Base-by-base conservation (phyloP, 2,888 invertebrate genomes). In the Drosophila tanythrix region DNA sequence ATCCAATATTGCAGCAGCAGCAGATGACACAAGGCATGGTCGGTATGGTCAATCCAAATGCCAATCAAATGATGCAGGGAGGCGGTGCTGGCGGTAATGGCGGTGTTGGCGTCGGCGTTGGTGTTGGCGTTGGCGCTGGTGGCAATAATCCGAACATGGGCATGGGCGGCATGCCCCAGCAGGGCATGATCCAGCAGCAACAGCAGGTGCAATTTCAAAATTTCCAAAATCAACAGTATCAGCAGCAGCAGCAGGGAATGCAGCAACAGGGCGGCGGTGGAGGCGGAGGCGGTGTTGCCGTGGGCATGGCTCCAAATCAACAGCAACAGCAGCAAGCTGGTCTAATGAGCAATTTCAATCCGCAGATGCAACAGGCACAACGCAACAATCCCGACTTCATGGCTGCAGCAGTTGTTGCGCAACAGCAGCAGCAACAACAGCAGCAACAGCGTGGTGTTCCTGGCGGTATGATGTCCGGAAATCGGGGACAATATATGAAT, bases 151-250 rank as follows among this genome's bases (percentile, higher is more conserved):
- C 90, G 2, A 92, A 89, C 70, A 92, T 92, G 72, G 90, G 89
- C 55, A 78, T 91, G 38, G 85, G 90, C 10, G 90, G 88, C 15
- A 91, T 93, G 86, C 91, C 93, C 75, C 92, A 91, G 50, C 93
- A 93, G 61, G 91, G 89, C 31, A 91, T 93, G 87, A 94, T 92
- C 66, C 95, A 91, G 64, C 92, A 92, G 70, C 85, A 92, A 70
- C 85, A 86, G 83, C 92, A 74, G 88, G 90, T 85, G 83, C 96
- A 96, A 92, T 96, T 96, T 85, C 94, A 94, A 51, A 95, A 94
- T 70, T 95, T 95, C 83, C 85, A 85, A 66, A 94, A 94, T 65
- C 94, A 94, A 76, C 94, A 94, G 71, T 91, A 91, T 59, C 90
- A 90, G 38, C 92, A 90, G 63, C 94, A 94, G 31, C 82, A 89